Base-by-base conservation (phyloP, 2,888 invertebrate species). In the Mythimna lalbum region DNA sequence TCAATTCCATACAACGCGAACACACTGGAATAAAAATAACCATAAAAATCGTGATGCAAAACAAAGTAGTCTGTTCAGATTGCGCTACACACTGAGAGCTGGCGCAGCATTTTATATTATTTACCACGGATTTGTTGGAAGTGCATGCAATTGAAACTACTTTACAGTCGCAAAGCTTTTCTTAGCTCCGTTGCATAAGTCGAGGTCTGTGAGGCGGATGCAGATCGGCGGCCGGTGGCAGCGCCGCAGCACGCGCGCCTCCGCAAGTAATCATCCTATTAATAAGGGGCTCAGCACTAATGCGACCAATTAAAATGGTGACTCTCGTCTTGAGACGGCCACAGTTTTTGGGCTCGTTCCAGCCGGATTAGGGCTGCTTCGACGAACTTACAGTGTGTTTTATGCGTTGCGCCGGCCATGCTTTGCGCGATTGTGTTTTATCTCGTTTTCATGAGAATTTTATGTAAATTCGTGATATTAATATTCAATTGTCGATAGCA, bases 231-330 rank as follows among this genome's bases (percentile, higher is more conserved):
- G 84, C 87, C 88, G 79, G 79, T 77, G 71, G 81, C 71, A 70
- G 64, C 76, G 68, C 78, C 66, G 81, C 71, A 70, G 64, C 77
- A 69, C 78, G 66, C 88, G 84, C 88, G 84, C 86, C 90, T 91
- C 94, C 93, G 91, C 93, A 91, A 93, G 91, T 95, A 95, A 96
- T 95, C 95, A 93, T 93, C 94, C 95, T 94, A 96, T 96, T 96
- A 95, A 95, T 96, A 95, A 92, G 91, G 91, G 90, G 96, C 91
- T 96, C 90, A 93, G 89, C 90, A 89, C 89, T 95, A 95, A 96
- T 95, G 86, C 95, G 90, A 90, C 94, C 93, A 95, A 95, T 95
- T 96, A 96, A 95, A 95, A 94, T 88, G 92, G 93, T 90, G 93
- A 92, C 93, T 93, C 88, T 89, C 89, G 86, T 93, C 95, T 95